phyloP scores from a whole-genome alignment of 2,797 vertebrate genomes.

The Lagorchestes hirsutus region DNA sequence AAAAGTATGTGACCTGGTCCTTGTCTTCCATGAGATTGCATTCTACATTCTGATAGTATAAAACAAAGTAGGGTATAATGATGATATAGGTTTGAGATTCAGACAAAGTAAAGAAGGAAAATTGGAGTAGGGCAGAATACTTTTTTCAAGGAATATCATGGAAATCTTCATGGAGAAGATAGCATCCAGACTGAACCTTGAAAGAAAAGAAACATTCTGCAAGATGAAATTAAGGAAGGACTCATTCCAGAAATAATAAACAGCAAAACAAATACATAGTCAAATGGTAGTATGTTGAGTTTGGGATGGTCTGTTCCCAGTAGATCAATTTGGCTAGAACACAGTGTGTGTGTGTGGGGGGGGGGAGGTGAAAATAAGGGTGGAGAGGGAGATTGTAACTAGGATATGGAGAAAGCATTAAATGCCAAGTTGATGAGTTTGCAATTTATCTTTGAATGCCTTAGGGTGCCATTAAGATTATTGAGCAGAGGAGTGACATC shows the following conservation, averaged over 20 bases:
- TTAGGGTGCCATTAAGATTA: neutral
- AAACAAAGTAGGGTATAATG: neutral
- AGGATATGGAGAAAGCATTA: neutral
- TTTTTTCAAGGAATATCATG: neutral
- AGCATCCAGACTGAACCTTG: neutral
- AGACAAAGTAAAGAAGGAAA: neutral
- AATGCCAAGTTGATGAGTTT: neutral
- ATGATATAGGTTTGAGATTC: neutral
- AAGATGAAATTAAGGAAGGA: neutral
- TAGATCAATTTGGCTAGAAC: neutral
- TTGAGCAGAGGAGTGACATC: neutral
- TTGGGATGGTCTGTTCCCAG: neutral
- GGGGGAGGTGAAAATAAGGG: neutral
- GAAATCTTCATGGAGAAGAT: neutral
- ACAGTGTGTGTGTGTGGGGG: neutral
- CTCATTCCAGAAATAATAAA: neutral
- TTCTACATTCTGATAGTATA: neutral
- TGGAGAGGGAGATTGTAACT: neutral
- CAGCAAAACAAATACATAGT: neutral
- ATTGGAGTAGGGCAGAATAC: neutral
- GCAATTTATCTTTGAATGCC: neutral
- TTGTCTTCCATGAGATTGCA: neutral
- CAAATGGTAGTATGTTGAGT: neutral
- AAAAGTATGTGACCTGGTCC: neutral
- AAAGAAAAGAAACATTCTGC: neutral